Conservation (phyloP, 2,113 vertebrate genomes). For the Chaetops frenatus region DNA sequence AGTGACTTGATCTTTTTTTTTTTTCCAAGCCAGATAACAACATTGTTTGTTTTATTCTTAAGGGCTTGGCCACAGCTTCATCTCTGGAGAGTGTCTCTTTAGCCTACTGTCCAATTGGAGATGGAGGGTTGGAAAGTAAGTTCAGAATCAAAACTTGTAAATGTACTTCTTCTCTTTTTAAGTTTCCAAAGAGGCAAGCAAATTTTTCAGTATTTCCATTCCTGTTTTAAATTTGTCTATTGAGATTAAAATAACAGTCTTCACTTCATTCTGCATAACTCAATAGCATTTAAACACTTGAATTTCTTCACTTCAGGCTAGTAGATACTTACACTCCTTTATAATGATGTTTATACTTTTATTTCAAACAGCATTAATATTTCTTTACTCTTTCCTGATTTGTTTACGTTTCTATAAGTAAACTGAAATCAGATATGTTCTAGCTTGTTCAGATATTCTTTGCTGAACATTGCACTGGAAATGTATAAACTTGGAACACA, state of each 20-base stretch:
- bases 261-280: background rate
- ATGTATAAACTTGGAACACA: background rate
- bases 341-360: background rate
- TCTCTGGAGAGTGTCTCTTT: constrained; percentile 85
- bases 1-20: background rate
- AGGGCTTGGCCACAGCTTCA: constrained; percentile 84
- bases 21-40: background rate
- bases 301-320: background rate
- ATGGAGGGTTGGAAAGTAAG: constrained; percentile 90
- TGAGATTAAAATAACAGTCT: background rate
- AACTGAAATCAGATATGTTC: background rate
- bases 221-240: background rate
- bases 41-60: background rate
- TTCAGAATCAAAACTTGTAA: background rate
- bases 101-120: constrained; percentile 86
- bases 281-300: background rate
- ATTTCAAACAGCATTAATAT: background rate
- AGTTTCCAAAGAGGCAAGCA: background rate
- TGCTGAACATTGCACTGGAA: background rate
- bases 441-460: background rate
- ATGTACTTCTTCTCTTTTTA: background rate
- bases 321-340: background rate
- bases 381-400: background rate
- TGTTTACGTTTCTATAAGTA: background rate
- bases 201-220: background rate